Base-by-base conservation (phyloP, 2,797 vertebrate species). In the Protonibea diacanthus region DNA sequence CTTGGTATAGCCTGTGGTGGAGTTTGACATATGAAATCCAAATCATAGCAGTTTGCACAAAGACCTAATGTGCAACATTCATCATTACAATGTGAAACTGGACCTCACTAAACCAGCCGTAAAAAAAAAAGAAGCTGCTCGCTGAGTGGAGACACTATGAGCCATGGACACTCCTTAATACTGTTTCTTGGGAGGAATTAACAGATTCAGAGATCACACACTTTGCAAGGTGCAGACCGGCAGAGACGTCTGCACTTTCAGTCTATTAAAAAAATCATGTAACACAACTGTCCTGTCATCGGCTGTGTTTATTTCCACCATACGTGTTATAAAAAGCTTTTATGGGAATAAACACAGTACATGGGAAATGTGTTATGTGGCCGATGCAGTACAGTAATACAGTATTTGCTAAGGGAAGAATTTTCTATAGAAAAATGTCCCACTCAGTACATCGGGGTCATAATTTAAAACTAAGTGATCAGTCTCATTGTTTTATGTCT, bases 1-100 rank as follows among this genome's bases (percentile, higher is more conserved):
- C 53, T n/a, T n/a, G 0, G 15, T 42, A 14, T 51, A 64, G 56
- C 21, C 48, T 48, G 38, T 70, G 45, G 70, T 44, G 21, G 29
- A 38, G 23, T 72, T 44, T 81, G 60, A 74, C 62, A 81, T 73
- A 67, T 64, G 56, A 64, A 57, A 77, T 58, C 20, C 13, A 66
- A 65, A 66, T 77, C 21, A 44, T 3, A 63, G 47, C 66, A 57
- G 42, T 61, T 52, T 79, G 45, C 44, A 59, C 15, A 60, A 40
- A 38, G 21, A 63, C 15, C n/a, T 18, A 3, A 4, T 18, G 45
- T 18, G 33, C 4, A n/a, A 44, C 23, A 49, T 45, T 65, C 10
- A 49, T 55, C 49, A 66, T 29, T 14, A 53, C 55, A 60, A 48
- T 67, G 2, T 68, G 21, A 82, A 77, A 64, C 12, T n/a, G 42